Evolutionary conservation across 2,888 invertebrate species (phyloP).

Genomic region (Dolichopus griseipennis): DNA sequence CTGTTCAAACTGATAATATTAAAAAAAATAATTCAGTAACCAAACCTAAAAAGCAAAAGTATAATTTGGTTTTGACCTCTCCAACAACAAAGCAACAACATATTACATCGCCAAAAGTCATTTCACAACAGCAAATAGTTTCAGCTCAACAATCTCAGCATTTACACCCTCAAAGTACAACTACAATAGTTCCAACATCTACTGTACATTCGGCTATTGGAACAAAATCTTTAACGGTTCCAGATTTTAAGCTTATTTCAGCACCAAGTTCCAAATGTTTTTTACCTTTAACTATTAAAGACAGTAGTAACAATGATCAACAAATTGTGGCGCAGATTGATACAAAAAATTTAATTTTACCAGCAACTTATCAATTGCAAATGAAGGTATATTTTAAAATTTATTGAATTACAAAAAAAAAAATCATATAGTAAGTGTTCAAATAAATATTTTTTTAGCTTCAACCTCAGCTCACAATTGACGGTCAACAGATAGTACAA

Average conservation of each 20-base stretch:
- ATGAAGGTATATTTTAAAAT: conserved; percentile 35
- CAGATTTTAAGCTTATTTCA: conserved; percentile 23
- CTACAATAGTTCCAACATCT: conserved; percentile 25
- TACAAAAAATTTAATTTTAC: conserved; percentile 40
- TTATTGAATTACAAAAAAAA: neutral
- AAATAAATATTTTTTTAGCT: conserved; percentile 26
- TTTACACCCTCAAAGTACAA: conserved; percentile 19
- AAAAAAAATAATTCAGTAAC: conserved; percentile 28
- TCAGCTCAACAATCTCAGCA: conserved; percentile 24
- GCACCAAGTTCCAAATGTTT: conserved; percentile 32
- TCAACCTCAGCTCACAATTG: conserved; percentile 41
- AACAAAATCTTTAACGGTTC: conserved; percentile 33
- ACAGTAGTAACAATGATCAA: conserved; percentile 39
- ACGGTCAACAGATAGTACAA: conserved; percentile 43
- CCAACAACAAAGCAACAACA: conserved; percentile 24
- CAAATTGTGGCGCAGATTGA: conserved; percentile 43
- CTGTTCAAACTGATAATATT: conserved; percentile 26
- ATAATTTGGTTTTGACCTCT: conserved; percentile 39
- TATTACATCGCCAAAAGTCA: conserved; percentile 16
- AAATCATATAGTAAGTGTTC: no score
- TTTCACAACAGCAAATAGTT: conserved; percentile 21
- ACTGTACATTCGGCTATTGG: conserved; percentile 22
- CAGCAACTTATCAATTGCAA: conserved; percentile 42
- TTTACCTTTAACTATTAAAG: conserved; percentile 41
- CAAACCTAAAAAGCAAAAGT: conserved; percentile 39